A percentile compares a stretch with the other conserved stretches of the same genome.
Evolutionary conservation across 2,888 invertebrate species (phyloP).

Genomic region (Dolichopus griseipennis): DNA sequence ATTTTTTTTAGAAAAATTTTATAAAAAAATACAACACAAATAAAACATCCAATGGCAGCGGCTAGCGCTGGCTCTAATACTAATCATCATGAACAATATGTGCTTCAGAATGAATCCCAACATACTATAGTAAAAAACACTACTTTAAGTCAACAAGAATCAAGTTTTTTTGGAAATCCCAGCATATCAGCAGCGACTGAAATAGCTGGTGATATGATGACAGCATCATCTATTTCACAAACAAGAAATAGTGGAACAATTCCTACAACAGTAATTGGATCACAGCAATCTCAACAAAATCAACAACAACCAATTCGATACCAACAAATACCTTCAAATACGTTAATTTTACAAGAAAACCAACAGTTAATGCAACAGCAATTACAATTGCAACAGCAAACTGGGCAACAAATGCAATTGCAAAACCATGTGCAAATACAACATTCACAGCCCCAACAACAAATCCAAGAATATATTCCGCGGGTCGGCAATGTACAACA

Average conservation of each 20-base stretch:
- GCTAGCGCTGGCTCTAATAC: conserved; percentile 42
- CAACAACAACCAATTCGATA: conserved; percentile 14
- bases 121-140: background rate
- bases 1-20: conserved; percentile 24
- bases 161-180: conserved; percentile 6
- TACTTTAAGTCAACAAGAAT: background rate
- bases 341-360: background rate
- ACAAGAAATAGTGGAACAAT: conserved; percentile 1
- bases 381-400: conserved; percentile 26
- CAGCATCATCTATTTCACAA: conserved; percentile 13
- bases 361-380: conserved; percentile 25
- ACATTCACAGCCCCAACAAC: conserved; percentile 18
- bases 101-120: conserved; percentile 23
- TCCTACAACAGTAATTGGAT: background rate
- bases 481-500: conserved; percentile 31
- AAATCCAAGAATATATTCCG: conserved; percentile 24
- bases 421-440: conserved; percentile 15
- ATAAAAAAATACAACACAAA: conserved; percentile 23
- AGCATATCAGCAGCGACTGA: conserved; percentile 23
- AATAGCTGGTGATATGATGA: conserved; percentile 11
- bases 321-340: conserved; percentile 12
- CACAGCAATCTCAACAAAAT: conserved; percentile 12
- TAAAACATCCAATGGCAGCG: conserved; percentile 39
- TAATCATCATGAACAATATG: conserved; percentile 30
- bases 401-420: conserved; percentile 22